These are phyloP conservation scores for Ceyx melanurus DNA, from an alignment of 2,113 vertebrate genomes.

Conservation along the genomic window DNA sequence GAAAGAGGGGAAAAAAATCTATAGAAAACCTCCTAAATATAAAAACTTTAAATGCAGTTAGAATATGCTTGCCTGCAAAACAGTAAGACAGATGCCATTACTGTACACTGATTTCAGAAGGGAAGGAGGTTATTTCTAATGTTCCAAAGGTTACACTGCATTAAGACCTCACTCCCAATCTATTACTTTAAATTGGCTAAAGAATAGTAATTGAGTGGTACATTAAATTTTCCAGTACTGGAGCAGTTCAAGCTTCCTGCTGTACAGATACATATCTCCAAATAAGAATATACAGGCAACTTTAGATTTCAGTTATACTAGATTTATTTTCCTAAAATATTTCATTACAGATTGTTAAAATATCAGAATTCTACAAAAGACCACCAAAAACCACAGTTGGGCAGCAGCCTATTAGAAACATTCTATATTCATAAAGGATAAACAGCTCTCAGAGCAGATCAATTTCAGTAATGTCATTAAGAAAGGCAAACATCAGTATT, in stretches of 20 bases:
- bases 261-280: constrained; percentile 62
- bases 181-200: constrained; percentile 80
- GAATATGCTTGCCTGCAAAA: constrained; percentile 20
- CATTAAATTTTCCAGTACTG: constrained; percentile 74
- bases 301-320: constrained; percentile 67
- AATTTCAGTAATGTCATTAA: not conserved
- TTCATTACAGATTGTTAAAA: constrained; percentile 67
- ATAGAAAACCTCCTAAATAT: not conserved
- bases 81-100: constrained; percentile 60
- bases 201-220: constrained; percentile 80
- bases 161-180: constrained; percentile 77
- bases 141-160: constrained; percentile 79
- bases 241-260: constrained; percentile 68
- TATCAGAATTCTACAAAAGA: constrained; percentile 46
- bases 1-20: constrained; percentile 2
- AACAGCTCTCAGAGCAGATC: not conserved
- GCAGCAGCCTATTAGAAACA: constrained; percentile 10
- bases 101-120: constrained; percentile 53
- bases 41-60: constrained; percentile 43
- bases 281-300: constrained; percentile 73
- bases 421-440: not conserved
- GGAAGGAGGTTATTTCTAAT: constrained; percentile 76
- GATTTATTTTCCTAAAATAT: constrained; percentile 73
- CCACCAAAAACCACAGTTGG: not conserved
- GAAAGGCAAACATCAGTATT: not conserved